Evolutionary conservation across 2,888 invertebrate species (phyloP).

Genomic region (Pyrrhia umbra): DNA sequence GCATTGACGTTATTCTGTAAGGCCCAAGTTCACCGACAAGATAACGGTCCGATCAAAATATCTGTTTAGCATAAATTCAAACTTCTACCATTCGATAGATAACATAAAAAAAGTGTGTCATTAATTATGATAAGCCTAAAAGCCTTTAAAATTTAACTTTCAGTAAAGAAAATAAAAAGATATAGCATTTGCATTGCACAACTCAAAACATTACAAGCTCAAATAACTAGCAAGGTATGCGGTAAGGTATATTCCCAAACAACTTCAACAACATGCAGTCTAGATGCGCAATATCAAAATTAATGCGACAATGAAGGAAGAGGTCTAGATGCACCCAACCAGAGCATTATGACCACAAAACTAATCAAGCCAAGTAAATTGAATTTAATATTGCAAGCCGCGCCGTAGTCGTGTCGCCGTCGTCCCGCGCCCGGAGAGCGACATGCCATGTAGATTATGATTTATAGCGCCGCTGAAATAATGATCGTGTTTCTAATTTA

Average conservation of each 20-base stretch:
- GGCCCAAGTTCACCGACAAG: too few relatives aligned
- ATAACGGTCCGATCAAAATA: too few relatives aligned
- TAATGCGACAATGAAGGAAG: constrained; percentile 70
- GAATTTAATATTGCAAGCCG: constrained; percentile 84
- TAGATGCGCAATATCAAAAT: constrained; percentile 59
- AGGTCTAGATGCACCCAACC: constrained; percentile 68
- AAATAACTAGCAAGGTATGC: background rate
- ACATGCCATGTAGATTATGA: constrained; percentile 68
- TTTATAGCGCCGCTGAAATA: constrained; percentile 63
- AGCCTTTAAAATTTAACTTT: background rate
- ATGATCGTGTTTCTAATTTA: constrained; percentile 54
- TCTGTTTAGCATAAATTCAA: too few relatives aligned
- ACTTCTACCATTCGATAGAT: too few relatives aligned
- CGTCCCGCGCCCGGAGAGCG: constrained; percentile 59
- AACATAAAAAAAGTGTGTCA: too few relatives aligned
- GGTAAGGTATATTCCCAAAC: constrained; percentile 28
- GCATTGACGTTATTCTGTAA: too few relatives aligned
- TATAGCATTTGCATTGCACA: background rate
- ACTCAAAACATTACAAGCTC: background rate
- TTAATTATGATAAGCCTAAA: too few relatives aligned
- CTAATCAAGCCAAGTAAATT: constrained; percentile 86
- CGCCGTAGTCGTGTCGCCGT: constrained; percentile 30
- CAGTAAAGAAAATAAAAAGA: background rate
- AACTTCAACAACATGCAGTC: constrained; percentile 15
- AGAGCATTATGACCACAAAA: constrained; percentile 77